Conservation (phyloP, 1,140 invertebrate species). For the Musca domestica region DNA sequence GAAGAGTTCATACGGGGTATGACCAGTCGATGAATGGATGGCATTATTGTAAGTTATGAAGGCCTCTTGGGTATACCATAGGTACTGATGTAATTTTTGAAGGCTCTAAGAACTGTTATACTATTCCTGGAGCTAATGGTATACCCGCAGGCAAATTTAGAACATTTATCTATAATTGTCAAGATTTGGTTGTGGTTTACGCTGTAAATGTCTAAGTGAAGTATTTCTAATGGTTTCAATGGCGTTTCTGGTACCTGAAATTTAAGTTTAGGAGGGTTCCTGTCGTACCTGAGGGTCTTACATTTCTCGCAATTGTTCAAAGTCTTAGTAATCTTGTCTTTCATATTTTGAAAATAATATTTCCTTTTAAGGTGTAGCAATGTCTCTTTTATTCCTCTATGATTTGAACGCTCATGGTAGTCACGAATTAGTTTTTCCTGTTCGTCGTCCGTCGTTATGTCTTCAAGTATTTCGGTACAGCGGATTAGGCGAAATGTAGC, state of each 20-base stretch:
- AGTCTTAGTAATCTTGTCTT: not conserved
- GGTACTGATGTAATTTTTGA: not conserved
- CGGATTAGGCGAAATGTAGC: constrained; percentile 35
- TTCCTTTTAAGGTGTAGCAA: constrained; percentile 42
- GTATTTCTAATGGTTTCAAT: constrained; percentile 15
- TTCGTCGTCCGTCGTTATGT: constrained; percentile 36
- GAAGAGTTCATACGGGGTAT: not conserved
- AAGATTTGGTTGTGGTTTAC: constrained; percentile 18
- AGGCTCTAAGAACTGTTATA: not conserved
- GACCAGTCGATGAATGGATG: not conserved
- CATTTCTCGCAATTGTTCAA: constrained; percentile 20
- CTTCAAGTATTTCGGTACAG: constrained; percentile 33
- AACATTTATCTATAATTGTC: constrained; percentile 28
- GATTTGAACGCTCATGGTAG: constrained; percentile 45
- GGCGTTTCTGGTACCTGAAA: constrained; percentile 23
- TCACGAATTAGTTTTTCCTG: constrained; percentile 39
- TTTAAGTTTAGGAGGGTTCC: not conserved
- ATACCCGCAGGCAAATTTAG: constrained; percentile 10
- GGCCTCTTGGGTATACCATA: constrained; percentile 12
- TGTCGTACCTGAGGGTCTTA: constrained; percentile 7
- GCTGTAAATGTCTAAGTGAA: constrained; percentile 23
- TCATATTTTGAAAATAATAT: constrained; percentile 46
- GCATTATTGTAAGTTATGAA: constrained; percentile 11
- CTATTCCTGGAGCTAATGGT: not conserved
- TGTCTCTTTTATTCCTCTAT: constrained; percentile 49